A percentile compares a stretch with the other conserved stretches of the same genome.
These are phyloP conservation scores for Aphidius colemani DNA, from an alignment of 2,888 invertebrate species.

Conservation along the genomic window DNA sequence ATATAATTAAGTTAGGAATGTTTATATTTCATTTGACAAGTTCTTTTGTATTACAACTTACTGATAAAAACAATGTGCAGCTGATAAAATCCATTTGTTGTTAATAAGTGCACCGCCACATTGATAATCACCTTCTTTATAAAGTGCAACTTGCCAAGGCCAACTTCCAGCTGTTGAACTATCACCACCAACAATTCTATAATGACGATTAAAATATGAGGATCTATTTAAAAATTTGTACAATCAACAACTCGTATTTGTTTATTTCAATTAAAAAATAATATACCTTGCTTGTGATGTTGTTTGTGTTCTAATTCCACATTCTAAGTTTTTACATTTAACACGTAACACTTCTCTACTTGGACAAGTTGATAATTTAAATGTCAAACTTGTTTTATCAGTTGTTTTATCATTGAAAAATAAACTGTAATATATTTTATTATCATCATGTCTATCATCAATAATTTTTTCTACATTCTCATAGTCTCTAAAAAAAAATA, in stretches of 20 bases:
- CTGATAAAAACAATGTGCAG: constrained; percentile 83
- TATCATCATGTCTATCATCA: constrained; percentile 44
- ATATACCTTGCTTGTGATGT: constrained; percentile 68
- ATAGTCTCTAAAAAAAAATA: constrained; percentile 52
- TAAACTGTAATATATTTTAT: constrained; percentile 65
- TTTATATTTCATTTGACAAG: not conserved
- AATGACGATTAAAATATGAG: constrained; percentile 53
- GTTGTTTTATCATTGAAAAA: constrained; percentile 62
- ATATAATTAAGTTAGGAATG: constrained; percentile 11
- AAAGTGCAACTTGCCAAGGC: constrained; percentile 87
- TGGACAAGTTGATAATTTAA: constrained; percentile 68
- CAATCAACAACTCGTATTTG: not conserved
- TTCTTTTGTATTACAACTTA: constrained; percentile 58
- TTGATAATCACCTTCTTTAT: constrained; percentile 83
- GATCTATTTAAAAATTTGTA: not conserved
- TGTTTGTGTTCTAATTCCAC: constrained; percentile 74
- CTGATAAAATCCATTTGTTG: constrained; percentile 75
- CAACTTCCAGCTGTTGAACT: constrained; percentile 78
- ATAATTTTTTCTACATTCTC: constrained; percentile 56
- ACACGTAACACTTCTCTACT: constrained; percentile 70
- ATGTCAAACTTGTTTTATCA: constrained; percentile 69
- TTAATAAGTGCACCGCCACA: constrained; percentile 78
- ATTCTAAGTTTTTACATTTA: constrained; percentile 71
- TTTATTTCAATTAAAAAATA: not conserved
- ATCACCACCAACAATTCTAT: constrained; percentile 80